phyloP scores from a whole-genome alignment of 2,113 vertebrate genomes.

The Clinocottus analis region DNA sequence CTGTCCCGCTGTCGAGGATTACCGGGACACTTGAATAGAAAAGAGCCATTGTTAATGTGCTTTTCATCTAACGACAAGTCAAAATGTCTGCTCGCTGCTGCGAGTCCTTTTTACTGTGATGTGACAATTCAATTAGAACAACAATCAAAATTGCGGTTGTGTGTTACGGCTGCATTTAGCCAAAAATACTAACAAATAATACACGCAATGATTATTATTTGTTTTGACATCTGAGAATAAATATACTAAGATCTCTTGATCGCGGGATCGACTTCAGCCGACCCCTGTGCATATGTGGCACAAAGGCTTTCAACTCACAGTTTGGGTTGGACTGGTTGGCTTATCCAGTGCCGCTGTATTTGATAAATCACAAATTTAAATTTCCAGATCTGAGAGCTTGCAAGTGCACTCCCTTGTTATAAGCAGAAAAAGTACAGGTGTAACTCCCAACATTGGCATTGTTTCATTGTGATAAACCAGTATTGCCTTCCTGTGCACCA shows the following conservation, averaged over 20 bases:
- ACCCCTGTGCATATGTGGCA: no score
- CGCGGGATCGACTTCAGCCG: no score
- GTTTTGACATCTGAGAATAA: no score
- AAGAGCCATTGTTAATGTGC: background rate
- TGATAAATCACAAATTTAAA: background rate
- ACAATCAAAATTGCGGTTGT: background rate
- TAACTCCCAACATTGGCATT: background rate
- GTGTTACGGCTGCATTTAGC: background rate
- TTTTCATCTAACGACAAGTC: background rate
- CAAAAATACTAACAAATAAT: background rate
- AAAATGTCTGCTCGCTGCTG: background rate
- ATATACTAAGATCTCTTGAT: no score
- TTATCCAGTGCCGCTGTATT: slow-evolving; percentile 4
- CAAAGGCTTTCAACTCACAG: background rate
- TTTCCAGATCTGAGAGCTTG: background rate
- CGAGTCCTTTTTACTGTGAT: background rate
- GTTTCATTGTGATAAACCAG: no score
- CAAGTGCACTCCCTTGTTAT: background rate
- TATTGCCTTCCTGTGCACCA: background rate
- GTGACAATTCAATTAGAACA: background rate
- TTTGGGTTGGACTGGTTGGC: background rate
- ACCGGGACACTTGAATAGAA: background rate
- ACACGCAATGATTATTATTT: background rate
- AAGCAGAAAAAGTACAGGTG: background rate
- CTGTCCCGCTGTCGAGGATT: background rate